Conservation (phyloP, 2,888 invertebrate genomes). For the Xestia xanthographa region DNA sequence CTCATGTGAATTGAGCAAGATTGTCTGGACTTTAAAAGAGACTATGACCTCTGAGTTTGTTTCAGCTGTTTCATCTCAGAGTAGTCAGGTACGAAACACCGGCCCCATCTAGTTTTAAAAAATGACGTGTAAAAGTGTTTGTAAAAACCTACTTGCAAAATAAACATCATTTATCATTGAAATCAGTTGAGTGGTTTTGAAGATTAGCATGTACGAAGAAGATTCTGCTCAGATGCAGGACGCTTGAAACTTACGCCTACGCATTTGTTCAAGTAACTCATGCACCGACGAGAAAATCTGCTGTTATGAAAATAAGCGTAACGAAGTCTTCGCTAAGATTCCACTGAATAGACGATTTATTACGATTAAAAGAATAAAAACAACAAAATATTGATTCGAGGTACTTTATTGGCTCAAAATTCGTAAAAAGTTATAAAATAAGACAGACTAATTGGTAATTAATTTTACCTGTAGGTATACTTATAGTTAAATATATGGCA, state of each 20-base stretch:
- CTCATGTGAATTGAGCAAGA: too few relatives aligned
- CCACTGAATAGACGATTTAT: not conserved
- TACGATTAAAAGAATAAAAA: conserved; percentile 21
- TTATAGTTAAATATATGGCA: conserved; percentile 49
- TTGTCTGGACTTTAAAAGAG: too few relatives aligned
- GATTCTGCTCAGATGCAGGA: not conserved
- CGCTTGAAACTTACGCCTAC: conserved; percentile 1
- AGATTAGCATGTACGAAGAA: not conserved
- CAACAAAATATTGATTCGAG: conserved; percentile 41
- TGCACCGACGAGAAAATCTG: not conserved
- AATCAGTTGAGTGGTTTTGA: not conserved
- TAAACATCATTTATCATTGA: too few relatives aligned
- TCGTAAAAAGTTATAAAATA: conserved; percentile 54
- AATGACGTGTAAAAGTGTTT: too few relatives aligned
- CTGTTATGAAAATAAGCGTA: not conserved
- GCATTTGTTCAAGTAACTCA: conserved; percentile 1
- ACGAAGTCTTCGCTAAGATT: not conserved
- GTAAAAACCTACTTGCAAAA: too few relatives aligned
- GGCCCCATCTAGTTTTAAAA: too few relatives aligned
- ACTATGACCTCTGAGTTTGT: too few relatives aligned
- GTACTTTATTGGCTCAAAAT: conserved; percentile 70
- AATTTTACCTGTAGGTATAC: conserved; percentile 11
- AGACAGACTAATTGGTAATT: conserved; percentile 8
- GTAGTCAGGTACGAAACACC: too few relatives aligned
- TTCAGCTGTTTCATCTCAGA: too few relatives aligned